A percentile compares a stretch with the other conserved stretches of the same genome.
Evolutionary conservation across 2,888 invertebrate genomes (phyloP).

Genomic region (Leucophenga maculata): DNA sequence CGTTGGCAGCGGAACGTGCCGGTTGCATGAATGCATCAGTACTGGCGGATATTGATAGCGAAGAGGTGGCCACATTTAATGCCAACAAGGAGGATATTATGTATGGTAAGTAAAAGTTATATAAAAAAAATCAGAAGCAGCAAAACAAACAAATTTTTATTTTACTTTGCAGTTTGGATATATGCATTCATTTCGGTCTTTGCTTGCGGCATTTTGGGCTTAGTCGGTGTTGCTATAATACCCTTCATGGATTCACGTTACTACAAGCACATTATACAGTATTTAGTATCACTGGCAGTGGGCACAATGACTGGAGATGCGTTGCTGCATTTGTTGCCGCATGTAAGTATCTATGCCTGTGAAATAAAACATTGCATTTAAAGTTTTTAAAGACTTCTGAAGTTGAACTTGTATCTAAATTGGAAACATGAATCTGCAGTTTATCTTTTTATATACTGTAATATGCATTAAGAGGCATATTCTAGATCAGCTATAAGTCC

Average conservation of each 20-base stretch:
- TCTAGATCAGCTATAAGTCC: too few species aligned
- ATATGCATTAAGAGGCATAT: too few species aligned
- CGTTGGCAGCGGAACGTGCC: conserved; percentile 74
- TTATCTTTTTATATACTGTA: too few species aligned
- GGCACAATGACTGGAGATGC: conserved; percentile 95
- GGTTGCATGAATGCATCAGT: conserved; percentile 75
- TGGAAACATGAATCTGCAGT: too few species aligned
- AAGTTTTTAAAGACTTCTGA: too few species aligned
- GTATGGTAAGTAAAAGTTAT: conserved; percentile 52
- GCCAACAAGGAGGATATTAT: conserved; percentile 54
- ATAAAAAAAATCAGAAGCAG: background rate
- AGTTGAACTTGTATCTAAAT: too few species aligned
- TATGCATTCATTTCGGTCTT: conserved; percentile 87
- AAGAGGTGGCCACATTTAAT: conserved; percentile 34
- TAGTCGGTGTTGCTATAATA: conserved; percentile 90
- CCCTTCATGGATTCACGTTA: conserved; percentile 91
- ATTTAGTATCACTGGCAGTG: conserved; percentile 92
- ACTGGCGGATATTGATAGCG: conserved; percentile 54
- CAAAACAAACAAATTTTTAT: background rate
- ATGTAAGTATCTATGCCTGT: conserved; percentile 78
- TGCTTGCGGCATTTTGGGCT: conserved; percentile 88
- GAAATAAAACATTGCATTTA: too few species aligned
- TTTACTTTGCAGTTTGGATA: conserved; percentile 79
- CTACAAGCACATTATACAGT: conserved; percentile 91
- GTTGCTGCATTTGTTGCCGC: conserved; percentile 90